Base-by-base conservation (phyloP, 2,888 invertebrate species). In the Orgyia antiqua region DNA sequence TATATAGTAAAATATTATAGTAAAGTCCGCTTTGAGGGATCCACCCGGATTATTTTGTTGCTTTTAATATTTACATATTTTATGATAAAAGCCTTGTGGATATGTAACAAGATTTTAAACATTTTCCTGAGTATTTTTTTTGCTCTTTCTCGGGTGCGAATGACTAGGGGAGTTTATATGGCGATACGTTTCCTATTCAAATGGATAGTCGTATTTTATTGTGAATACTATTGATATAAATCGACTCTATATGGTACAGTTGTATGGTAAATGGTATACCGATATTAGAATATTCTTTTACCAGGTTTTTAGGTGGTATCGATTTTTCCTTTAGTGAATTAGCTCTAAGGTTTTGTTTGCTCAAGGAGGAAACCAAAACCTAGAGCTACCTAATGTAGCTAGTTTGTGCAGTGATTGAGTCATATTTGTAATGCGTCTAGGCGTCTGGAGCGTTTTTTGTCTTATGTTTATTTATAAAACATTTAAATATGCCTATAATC, bases 21-120 rank as follows among this genome's bases (percentile, higher is more conserved):
- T 45, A 43, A 42, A 27, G 15, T 36, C 35, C 31, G 24, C 36
- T 40, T 41, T 45, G 40, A 45, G 44, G 51, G 46, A 42, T 51
- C 42, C 42, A 32, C 36, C 31, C 25, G 52, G 63, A 59, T 65
- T 64, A 65, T 62, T 47, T 49, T 51, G 46, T 36, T 33, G 56
- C 58, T 63, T 63, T 61, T 59, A 63, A 59, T 58, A 60, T 63
- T 58, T 64, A 51, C 54, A 59, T 62, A 51, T 61, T 61, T 59
- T 58, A 61, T 60, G 51, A 44, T 51, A 45, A 45, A 47, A 55
- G 45, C 48, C 42, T 51, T 38, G 40, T 46, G 44, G 42, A 33
- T 41, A 35, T 36, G 46, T 53, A 42, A 51, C 54, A 31, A 28
- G 51, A 39, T 53, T 45, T 44, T 42, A 45, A 51, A 51, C 38